phyloP scores from a whole-genome alignment of 2,888 invertebrate genomes.

The Polydrusus tereticollis region DNA sequence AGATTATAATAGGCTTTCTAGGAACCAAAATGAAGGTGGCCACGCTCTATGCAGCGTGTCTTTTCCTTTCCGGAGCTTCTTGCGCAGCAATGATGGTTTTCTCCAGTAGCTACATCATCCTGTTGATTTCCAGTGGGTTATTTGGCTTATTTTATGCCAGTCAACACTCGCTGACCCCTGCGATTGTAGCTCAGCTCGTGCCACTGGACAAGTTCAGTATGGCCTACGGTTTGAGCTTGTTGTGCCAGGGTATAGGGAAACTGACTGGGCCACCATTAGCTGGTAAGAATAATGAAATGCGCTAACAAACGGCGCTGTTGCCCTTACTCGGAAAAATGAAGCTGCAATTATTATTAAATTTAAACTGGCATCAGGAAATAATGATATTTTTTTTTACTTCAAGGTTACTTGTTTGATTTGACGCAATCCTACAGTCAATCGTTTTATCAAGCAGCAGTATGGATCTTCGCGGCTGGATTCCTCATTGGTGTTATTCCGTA shows the following conservation, averaged over 20 bases:
- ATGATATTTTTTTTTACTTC: not conserved
- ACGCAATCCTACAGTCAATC: conserved; percentile 82
- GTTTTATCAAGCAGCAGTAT: conserved; percentile 84
- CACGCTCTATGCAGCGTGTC: conserved; percentile 84
- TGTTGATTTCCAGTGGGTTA: conserved; percentile 60
- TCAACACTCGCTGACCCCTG: conserved; percentile 91
- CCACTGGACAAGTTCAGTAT: conserved; percentile 91
- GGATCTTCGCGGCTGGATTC: conserved; percentile 84
- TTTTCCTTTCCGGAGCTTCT: conserved; percentile 76
- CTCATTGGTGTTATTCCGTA: conserved; percentile 77
- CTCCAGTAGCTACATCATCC: conserved; percentile 61
- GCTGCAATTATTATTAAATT: too few relatives aligned
- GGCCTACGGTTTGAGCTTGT: conserved; percentile 89
- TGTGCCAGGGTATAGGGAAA: conserved; percentile 93
- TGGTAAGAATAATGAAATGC: too few relatives aligned
- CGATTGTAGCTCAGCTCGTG: conserved; percentile 87
- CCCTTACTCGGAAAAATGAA: too few relatives aligned
- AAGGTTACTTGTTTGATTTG: conserved; percentile 74
- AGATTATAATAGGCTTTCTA: conserved; percentile 88
- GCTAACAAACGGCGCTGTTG: too few relatives aligned
- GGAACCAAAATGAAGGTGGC: conserved; percentile 89
- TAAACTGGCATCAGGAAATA: not conserved
- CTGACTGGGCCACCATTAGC: conserved; percentile 92
- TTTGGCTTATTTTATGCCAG: conserved; percentile 94
- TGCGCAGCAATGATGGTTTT: conserved; percentile 72